Evolutionary conservation across 1,140 invertebrate genomes (phyloP).

Genomic region (Nasonia vitripennis): DNA sequence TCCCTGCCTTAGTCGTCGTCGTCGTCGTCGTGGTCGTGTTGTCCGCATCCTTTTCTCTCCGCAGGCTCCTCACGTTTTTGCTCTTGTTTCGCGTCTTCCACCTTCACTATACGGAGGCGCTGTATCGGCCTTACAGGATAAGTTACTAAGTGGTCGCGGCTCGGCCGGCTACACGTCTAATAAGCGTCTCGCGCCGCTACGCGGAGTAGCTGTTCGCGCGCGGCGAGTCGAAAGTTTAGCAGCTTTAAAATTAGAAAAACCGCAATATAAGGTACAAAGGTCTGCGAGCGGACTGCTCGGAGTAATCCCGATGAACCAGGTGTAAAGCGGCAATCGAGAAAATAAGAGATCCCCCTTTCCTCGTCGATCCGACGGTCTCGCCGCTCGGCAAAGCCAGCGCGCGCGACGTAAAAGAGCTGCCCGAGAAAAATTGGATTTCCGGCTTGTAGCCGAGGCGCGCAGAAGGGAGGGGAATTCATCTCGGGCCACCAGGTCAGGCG

Average conservation of each 20-base stretch:
- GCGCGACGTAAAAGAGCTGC: neutral
- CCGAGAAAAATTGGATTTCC: constrained; percentile 7
- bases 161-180: neutral
- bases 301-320: neutral
- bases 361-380: neutral
- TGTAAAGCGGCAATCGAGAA: neutral
- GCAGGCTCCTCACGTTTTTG: constrained; percentile 5
- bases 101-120: neutral
- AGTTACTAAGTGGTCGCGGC: constrained; percentile 6
- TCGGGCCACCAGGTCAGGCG: neutral
- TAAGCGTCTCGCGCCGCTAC: neutral
- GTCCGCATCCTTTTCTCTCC: neutral
- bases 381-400: neutral
- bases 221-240: neutral
- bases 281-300: neutral
- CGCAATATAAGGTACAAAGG: too few relatives aligned
- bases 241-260: neutral
- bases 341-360: neutral
- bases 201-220: neutral
- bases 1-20: constrained; percentile 39
- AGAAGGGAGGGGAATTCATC: neutral
- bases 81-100: neutral
- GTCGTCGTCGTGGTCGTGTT: constrained; percentile 11
- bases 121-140: neutral
- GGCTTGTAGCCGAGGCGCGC: neutral